Evolutionary conservation across 1,140 invertebrate species (phyloP), one percentile per base, ranked within the genome.

Genomic region (Drosophila bipectinata): DNA sequence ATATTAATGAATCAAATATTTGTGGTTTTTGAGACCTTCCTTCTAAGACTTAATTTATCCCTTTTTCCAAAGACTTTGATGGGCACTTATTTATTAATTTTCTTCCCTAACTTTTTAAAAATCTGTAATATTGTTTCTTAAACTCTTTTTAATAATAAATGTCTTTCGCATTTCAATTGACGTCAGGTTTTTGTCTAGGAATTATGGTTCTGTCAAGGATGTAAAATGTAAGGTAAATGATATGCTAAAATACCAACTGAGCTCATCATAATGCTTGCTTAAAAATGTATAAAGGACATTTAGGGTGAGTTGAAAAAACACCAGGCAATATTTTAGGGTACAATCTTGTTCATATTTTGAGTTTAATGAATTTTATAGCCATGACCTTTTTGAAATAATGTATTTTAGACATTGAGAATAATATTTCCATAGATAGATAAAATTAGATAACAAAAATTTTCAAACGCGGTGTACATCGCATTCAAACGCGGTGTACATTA

Each of bases 151-250:
- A 60, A 64, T 69, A 63, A 74, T 62, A 75, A 75, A 79, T 64
- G 53, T 49, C n/a, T 52, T 28, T 63, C 44, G 18, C 21, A 45
- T 32, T 47, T 12, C 54, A 18, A 49, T 47, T 67, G 64, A 68
- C 14, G 58, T 72, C 54, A 72, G 44, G 67, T 54, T 78, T 55
- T 45, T 21, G 30, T 12, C 24, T 15, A 9, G 41, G 26, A 59
- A 67, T 61, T 64, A 60, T 52, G 67, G 47, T 54, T 73, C 21
- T 68, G 61, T 45, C 58, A 60, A 71, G 37, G 21, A 39, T 63
- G 54, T 83, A 55, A 83, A 68, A 78, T 69, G 60, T 74, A 51
- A 63, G 63, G 55, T 59, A 74, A 78, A 66, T 69, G 79, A 82
- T 41, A 71, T 49, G 53, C 54, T 44, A 51, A 71, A 71, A 69